Evolutionary conservation across 2,113 vertebrate species (phyloP).

Genomic region (Brienomyrus brachyistius): DNA sequence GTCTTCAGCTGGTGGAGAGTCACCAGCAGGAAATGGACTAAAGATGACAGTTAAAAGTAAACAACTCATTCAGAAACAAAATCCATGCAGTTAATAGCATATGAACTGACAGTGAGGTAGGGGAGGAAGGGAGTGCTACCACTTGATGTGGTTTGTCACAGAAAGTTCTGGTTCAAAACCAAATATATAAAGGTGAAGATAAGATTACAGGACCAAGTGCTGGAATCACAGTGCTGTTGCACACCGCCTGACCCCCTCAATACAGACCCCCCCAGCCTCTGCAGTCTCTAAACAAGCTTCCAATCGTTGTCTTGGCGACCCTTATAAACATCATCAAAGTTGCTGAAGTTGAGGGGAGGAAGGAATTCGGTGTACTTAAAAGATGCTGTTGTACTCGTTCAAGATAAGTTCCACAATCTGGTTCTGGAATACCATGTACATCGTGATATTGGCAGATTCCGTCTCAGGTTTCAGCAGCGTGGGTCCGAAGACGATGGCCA

Average conservation of each 20-base stretch:
- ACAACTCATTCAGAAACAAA: not conserved
- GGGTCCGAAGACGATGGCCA: constrained; percentile 91
- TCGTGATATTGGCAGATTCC: constrained; percentile 75
- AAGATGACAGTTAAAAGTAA: not conserved
- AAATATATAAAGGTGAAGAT: not conserved
- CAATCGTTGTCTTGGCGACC: not conserved
- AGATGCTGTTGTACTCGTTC: constrained; percentile 73
- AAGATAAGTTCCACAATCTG: constrained; percentile 90
- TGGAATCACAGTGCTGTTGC: not conserved
- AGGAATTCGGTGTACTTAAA: constrained; percentile 54
- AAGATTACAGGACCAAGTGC: not conserved
- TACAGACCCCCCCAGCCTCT: not conserved
- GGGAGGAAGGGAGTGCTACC: not conserved
- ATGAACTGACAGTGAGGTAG: constrained; percentile 8
- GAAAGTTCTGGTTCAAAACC: not conserved
- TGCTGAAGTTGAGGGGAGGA: not conserved
- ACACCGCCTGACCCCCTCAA: not conserved
- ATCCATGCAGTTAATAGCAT: not conserved
- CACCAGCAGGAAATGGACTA: not conserved
- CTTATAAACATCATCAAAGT: not conserved
- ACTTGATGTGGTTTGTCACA: not conserved
- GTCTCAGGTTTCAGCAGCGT: constrained; percentile 77
- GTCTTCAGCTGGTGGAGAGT: not conserved
- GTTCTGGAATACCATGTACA: constrained; percentile 95
- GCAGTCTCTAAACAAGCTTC: not conserved